Base-by-base conservation (phyloP, 2,888 invertebrate species). In the Parnassius glacialis region DNA sequence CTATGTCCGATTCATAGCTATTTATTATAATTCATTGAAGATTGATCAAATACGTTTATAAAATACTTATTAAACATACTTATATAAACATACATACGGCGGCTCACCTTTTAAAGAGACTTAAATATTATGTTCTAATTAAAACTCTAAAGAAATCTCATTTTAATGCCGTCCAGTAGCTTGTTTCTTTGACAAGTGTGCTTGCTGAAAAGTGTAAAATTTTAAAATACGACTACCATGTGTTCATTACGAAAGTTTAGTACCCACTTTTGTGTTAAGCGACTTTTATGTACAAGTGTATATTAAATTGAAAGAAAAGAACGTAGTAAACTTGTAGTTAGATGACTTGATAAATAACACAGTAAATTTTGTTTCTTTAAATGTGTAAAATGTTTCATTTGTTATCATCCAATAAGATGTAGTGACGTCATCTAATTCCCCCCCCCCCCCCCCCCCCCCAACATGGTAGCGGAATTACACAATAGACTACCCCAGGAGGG, bases 81-180 rank as follows among this genome's bases (percentile, higher is more conserved):
- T 1, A 34, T 34, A 34, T 34, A 34, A 34, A 34, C 34, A 5
- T n/a, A n/a, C n/a, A n/a, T n/a, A n/a, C n/a, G 34, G 34, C 34
- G 34, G 34, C 34, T 2, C 7, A 34, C 34, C 34, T 34, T 34
- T 34, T 34, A 34, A 34, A 34, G 7, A 34, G 0, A 34, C 34
- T 34, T 34, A 34, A 34, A 34, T 34, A 34, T 34, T 34, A 5
- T 34, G 34, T 34, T 34, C 34, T 5, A 34, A 9, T 53, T 60
- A 52, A 60, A 61, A 58, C 13, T 51, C 34, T 59, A 53, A 65
- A 34, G 34, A 62, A 64, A 65, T 67, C 70, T 74, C 64, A 64
- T 64, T 69, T 68, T 69, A 56, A 76, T 78, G 81, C 87, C 86
- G 87, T 87, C 87, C 87, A 84, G 67, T 61, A 53, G 70, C 68